Base-by-base conservation (phyloP, 2,797 vertebrate species). In the Danio choprae region DNA sequence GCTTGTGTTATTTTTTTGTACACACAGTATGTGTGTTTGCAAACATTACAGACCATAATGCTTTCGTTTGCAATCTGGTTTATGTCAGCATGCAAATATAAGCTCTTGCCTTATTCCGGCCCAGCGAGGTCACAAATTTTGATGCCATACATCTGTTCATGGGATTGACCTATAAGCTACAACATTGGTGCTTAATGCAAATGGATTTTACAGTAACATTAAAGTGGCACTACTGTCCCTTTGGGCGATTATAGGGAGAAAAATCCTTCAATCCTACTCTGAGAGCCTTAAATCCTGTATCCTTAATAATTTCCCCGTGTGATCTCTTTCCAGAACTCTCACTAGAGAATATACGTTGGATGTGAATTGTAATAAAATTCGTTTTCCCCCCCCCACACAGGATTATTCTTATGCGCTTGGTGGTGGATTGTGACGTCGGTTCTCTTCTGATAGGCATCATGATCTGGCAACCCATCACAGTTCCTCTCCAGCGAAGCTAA, bases 381-480 rank as follows among this genome's bases (percentile, higher is more conserved):
- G 7, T 48, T 0, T 48, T 56, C 44, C 29, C 12, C 29, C 0
- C 48, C 1, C 13, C 8, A 41, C 7, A 22, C 13, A 16, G 12
- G 16, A 13, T 55, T n/a, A 53, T 41, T 48, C 18, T 3, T 13
- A 36, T 15, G 5, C 64, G 11, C 5, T 29, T 29, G 29, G 7
- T 7, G 43, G n/a, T 58, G 65, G 65, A n/a, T 18, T 46, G 29
- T 80, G 78, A 73, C 78, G 69, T 55, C 40, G 22, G n/a, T 50
- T 12, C 8, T 64, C 12, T 9, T 9, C n/a, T 48, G 20, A 63
- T 44, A 73, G 48, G 7, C 41, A 64, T 83, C 70, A 83, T 3
- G 29, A 29, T 79, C 71, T 82, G 81, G 81, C 81, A 82, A 82
- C 77, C 81, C 44, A 15, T 60, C 36, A 8, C 75, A 48, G 63